These are phyloP conservation scores for Alethe castanea DNA, from an alignment of 2,113 vertebrate genomes.

Conservation along the genomic window DNA sequence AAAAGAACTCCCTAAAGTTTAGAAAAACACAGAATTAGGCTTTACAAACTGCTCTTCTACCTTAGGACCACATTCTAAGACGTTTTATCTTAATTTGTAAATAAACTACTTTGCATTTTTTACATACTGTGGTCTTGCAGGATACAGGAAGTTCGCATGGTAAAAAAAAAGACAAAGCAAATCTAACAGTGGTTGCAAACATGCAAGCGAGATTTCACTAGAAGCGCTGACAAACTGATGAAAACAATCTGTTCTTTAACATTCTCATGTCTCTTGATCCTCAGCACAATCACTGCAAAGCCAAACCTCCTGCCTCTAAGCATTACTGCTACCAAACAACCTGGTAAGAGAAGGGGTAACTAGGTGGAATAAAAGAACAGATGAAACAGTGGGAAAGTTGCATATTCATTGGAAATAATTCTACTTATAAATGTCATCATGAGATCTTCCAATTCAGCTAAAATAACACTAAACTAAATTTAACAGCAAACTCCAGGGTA, in stretches of 20 bases:
- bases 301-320: neutral
- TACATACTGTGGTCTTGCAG: neutral
- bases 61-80: neutral
- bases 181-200: neutral
- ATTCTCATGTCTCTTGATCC: neutral
- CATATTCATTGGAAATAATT: neutral
- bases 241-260: neutral
- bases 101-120: neutral
- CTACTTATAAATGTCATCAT: neutral
- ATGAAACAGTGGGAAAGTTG: neutral
- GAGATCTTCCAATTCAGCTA: neutral
- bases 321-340: neutral
- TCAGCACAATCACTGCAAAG: neutral
- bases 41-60: neutral
- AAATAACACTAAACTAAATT: constrained; percentile 32
- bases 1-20: neutral
- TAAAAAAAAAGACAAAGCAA: neutral
- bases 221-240: neutral
- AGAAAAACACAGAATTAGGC: neutral
- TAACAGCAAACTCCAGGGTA: neutral
- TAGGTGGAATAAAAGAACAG: neutral
- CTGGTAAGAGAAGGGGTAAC: neutral
- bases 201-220: neutral
- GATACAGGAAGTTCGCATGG: neutral
- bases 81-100: neutral